Conservation (phyloP, 2,888 invertebrate species). For the Thecocarcelia acutangulata region DNA sequence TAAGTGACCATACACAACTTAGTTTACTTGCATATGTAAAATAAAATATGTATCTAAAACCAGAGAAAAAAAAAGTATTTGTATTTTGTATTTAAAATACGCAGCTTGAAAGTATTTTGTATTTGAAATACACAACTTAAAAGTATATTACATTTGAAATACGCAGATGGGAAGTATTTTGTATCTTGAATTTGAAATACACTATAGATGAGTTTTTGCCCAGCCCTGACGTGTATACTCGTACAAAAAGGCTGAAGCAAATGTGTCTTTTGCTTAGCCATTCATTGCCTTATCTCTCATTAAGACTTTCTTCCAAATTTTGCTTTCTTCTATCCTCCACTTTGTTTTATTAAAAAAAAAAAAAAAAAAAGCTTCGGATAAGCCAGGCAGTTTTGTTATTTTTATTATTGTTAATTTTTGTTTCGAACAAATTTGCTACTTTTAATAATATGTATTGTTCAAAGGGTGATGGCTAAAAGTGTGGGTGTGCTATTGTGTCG, state of each 20-base stretch:
- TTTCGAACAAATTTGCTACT: background rate
- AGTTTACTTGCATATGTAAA: too few relatives aligned
- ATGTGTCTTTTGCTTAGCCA: background rate
- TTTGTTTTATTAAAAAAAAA: background rate
- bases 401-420: conserved; percentile 14
- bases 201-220: too few relatives aligned
- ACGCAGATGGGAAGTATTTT: too few relatives aligned
- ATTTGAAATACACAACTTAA: too few relatives aligned
- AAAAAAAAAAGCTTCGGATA: background rate
- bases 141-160: too few relatives aligned
- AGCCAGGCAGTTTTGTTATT: conserved; percentile 6
- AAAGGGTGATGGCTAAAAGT: background rate
- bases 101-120: too few relatives aligned
- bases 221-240: too few relatives aligned
- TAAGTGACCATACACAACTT: too few relatives aligned
- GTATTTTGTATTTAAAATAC: too few relatives aligned
- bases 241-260: conserved; percentile 5
- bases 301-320: background rate
- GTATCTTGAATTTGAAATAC: too few relatives aligned
- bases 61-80: too few relatives aligned
- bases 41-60: too few relatives aligned
- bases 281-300: background rate
- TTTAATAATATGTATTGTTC: conserved; percentile 3
- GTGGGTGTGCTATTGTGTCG: conserved; percentile 5
- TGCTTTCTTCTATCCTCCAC: background rate